Evolutionary conservation across 2,888 invertebrate genomes (phyloP).

Genomic region (Lamellibrachia satsuma): DNA sequence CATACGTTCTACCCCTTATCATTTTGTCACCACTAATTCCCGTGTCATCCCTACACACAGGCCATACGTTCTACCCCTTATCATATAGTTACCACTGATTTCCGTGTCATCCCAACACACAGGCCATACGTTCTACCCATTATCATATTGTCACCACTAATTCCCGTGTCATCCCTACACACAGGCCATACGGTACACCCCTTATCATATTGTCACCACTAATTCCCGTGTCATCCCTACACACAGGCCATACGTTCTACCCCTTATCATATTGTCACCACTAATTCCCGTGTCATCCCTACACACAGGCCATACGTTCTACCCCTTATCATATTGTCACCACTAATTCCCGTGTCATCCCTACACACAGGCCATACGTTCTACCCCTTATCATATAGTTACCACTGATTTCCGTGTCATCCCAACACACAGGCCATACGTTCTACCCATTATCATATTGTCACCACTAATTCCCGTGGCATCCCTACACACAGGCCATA

Average conservation of each 20-base stretch:
- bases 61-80: neutral
- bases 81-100: neutral
- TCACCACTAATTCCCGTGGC: neutral
- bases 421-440: neutral
- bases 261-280: neutral
- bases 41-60: neutral
- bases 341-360: neutral
- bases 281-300: neutral
- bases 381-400: constrained; percentile 44
- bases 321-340: neutral
- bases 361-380: constrained; percentile 48
- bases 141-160: neutral
- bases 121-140: neutral
- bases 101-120: neutral
- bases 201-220: neutral
- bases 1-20: neutral
- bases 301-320: no score
- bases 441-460: no score
- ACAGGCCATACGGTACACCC: neutral
- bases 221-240: neutral
- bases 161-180: neutral
- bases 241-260: no score
- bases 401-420: neutral
- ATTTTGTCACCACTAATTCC: neutral
- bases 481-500: neutral